These are phyloP conservation scores for Drosophila affinis DNA, from an alignment of 2,888 invertebrate species.

Conservation along the genomic window DNA sequence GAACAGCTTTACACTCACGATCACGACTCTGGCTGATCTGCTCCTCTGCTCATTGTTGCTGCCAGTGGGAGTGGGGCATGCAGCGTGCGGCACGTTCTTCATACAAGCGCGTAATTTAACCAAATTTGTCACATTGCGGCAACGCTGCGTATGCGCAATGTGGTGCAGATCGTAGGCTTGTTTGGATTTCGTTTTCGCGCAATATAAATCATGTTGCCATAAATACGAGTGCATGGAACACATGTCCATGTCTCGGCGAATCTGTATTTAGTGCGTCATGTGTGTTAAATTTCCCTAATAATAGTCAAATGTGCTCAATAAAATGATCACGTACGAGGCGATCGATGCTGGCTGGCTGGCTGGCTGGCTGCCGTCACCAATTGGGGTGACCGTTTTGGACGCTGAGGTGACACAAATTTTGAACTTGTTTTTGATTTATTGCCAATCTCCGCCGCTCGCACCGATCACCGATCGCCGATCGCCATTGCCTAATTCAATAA, in stretches of 20 bases:
- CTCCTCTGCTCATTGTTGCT: slow-evolving; percentile 14
- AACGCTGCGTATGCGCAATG: slow-evolving; percentile 68
- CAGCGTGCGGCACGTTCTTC: slow-evolving; percentile 42
- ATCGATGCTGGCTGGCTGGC: slow-evolving; percentile 44
- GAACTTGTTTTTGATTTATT: slow-evolving; percentile 78
- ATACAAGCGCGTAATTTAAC: slow-evolving; percentile 58
- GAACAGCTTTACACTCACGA: neutral
- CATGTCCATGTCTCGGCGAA: slow-evolving; percentile 39
- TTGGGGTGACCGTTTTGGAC: slow-evolving; percentile 35
- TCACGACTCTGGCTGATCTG: slow-evolving; percentile 15
- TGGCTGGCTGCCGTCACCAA: slow-evolving; percentile 30
- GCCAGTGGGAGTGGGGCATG: slow-evolving; percentile 7
- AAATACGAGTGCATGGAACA: slow-evolving; percentile 58
- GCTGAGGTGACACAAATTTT: slow-evolving; percentile 77
- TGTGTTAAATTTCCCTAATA: slow-evolving; percentile 81
- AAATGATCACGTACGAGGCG: slow-evolving; percentile 74
- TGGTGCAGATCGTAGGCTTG: slow-evolving; percentile 37
- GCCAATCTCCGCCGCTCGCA: slow-evolving; percentile 56
- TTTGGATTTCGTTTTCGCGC: slow-evolving; percentile 50
- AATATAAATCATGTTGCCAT: slow-evolving; percentile 81
- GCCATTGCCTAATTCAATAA: slow-evolving; percentile 67
- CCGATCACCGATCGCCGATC: slow-evolving; percentile 16
- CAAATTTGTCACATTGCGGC: slow-evolving; percentile 58
- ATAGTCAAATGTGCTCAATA: slow-evolving; percentile 82
- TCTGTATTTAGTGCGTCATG: slow-evolving; percentile 47